Evolutionary conservation across 1,140 invertebrate species (phyloP), one percentile per base, ranked within the genome.

Genomic region (Pachypsylla venusta): DNA sequence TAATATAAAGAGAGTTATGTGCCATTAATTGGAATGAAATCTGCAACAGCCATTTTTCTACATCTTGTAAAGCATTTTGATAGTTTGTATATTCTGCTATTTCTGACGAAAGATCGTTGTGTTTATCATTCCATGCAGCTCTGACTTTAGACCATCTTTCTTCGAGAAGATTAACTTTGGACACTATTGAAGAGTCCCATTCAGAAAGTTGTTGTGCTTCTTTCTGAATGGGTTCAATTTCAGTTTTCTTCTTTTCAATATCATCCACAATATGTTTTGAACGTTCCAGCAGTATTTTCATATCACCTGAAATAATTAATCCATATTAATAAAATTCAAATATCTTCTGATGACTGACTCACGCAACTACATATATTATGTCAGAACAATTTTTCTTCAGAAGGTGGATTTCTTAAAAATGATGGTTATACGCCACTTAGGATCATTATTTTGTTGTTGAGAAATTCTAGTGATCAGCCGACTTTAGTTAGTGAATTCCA

Each of bases 21-120:
- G 90, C 88, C 91, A 96, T 96, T 0, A 98, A 74, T 68, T 92
- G 88, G 78, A 95, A 94, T 1, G 91, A 95, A 55, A 91, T 88
- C 73, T 94, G 90, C 20, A 96, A 72, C 22, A 97, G 69, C 93
- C 93, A 97, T 69, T 94, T 95, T 74, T 97, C 93, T 1, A 85
- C 89, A 62, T 96, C 92, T 74, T 96, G 93, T 10, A 96, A 73
- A 12, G 82, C 84, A 66, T 85, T 81, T 61, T 94, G 88, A 68
- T 96, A 98, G 20, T 81, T 77, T 67, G 85, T 87, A 65, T 92
- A 89, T 48, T 90, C 85, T 58, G 84, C 78, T 4, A 93, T 84
- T 72, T 93, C 87, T 39, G 79, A 75, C 65, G 89, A 85, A 0
- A 91, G 64, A 4, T 78, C 70, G 40, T 76, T 74, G 62, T 82